A percentile compares a stretch with the other conserved stretches of the same genome.
Evolutionary conservation across 2,113 vertebrate species (phyloP).

Genomic region (Lampris megalopsis): DNA sequence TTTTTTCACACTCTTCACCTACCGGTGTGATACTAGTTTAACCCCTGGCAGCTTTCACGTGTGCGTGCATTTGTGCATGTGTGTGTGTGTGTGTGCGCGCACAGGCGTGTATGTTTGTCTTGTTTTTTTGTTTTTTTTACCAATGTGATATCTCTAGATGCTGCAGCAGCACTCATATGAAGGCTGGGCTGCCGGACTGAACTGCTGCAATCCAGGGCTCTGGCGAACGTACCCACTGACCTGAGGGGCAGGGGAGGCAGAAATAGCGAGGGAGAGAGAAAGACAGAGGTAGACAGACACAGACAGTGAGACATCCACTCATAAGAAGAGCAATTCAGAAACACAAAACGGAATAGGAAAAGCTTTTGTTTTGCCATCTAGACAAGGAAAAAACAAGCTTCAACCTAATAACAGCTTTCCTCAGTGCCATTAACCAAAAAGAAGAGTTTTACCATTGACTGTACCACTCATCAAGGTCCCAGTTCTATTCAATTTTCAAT

Average conservation of each 20-base stretch:
- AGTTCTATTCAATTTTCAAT: constrained; percentile 20
- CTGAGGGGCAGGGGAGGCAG: constrained; percentile 51
- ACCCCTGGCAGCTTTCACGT: constrained; percentile 11
- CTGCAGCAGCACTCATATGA: constrained; percentile 87
- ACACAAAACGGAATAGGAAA: not conserved
- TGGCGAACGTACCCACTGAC: constrained; percentile 85
- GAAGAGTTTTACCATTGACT: not conserved
- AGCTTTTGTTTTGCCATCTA: not conserved
- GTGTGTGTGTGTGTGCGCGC: constrained; percentile 8
- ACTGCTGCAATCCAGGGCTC: constrained; percentile 87
- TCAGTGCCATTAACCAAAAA: not conserved
- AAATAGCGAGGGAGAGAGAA: not conserved
- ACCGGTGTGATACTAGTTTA: constrained; percentile 14
- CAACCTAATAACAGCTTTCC: not conserved
- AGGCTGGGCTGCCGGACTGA: constrained; percentile 87
- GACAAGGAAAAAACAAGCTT: not conserved
- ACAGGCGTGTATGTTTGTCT: constrained; percentile 15
- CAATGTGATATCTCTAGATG: constrained; percentile 87
- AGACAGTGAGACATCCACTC: not conserved
- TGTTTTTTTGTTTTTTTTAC: constrained; percentile 60
- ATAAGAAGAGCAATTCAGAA: not conserved
- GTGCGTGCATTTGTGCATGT: constrained; percentile 11
- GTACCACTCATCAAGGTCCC: not conserved
- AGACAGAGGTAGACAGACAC: not conserved
- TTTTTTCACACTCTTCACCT: not conserved